These are phyloP conservation scores for Tangara arthus DNA, from an alignment of 2,797 vertebrate species.

Conservation along the genomic window DNA sequence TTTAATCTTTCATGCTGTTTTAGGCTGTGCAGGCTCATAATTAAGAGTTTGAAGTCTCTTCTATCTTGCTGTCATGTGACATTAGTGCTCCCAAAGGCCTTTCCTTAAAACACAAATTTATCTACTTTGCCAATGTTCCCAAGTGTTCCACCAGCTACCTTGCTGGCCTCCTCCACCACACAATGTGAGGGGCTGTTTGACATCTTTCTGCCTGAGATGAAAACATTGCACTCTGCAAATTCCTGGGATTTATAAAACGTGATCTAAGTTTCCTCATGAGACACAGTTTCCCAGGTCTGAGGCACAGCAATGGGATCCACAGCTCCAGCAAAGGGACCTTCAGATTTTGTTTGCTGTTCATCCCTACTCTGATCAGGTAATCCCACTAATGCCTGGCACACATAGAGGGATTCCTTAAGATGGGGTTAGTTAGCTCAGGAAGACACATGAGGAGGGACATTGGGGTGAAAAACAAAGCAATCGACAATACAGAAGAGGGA, in stretches of 20 bases:
- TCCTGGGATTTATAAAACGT: neutral
- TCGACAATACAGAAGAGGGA: neutral
- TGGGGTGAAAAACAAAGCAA: neutral
- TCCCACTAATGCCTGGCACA: neutral
- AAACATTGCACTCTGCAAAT: neutral
- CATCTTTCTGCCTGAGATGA: neutral
- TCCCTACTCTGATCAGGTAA: neutral
- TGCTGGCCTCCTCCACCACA: neutral
- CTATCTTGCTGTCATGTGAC: neutral
- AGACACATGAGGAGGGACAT: neutral
- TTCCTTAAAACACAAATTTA: neutral
- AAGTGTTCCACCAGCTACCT: conserved; percentile 12
- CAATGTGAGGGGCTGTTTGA: neutral
- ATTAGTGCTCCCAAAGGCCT: neutral
- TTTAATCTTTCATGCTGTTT: neutral
- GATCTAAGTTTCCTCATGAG: neutral
- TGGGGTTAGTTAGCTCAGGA: neutral
- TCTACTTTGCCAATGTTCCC: conserved; percentile 1
- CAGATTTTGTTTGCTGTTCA: neutral
- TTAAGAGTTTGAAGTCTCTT: neutral
- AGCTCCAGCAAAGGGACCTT: neutral
- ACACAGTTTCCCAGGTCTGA: neutral
- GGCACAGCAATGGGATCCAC: neutral
- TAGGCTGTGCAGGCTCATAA: neutral
- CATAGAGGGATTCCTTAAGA: neutral